A percentile compares a stretch with the other conserved stretches of the same genome.
Conservation (phyloP, 1,140 invertebrate species). For the Branchinecta lindahli region DNA sequence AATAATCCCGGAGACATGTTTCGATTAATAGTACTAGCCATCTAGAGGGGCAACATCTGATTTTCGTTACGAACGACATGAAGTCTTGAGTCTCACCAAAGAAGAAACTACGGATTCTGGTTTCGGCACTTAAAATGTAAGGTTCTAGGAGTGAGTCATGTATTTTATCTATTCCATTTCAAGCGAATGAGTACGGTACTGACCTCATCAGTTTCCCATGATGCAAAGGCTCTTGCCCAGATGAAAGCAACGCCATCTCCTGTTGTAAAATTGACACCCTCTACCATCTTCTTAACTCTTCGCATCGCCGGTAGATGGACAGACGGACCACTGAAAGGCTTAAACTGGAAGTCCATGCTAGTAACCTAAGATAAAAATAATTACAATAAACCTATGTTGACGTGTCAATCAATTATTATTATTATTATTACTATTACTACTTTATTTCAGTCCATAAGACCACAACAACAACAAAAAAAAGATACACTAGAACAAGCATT, state of each 20-base stretch:
- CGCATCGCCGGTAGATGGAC: conserved; percentile 60
- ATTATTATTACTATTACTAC: no score
- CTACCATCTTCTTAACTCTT: conserved; percentile 39
- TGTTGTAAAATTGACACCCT: conserved; percentile 37
- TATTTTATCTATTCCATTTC: no score
- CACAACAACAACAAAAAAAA: conserved; percentile 2
- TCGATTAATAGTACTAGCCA: no score
- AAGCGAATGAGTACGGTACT: no score
- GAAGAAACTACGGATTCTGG: not conserved
- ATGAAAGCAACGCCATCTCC: conserved; percentile 41
- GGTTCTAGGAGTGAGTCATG: no score
- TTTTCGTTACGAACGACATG: no score
- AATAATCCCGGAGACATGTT: no score
- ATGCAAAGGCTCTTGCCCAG: conserved; percentile 51
- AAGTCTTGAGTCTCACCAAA: not conserved
- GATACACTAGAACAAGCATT: conserved; percentile 9
- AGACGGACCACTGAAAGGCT: conserved; percentile 40
- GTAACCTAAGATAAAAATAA: conserved; percentile 32
- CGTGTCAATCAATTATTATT: not conserved
- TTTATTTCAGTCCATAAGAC: no score
- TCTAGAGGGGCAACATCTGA: no score
- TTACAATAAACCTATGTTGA: conserved; percentile 15
- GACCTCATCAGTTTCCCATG: conserved; percentile 60
- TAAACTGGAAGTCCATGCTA: conserved; percentile 44
- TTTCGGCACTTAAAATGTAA: no score